Conservation (phyloP, 2,797 vertebrate genomes). For the Semaprochilodus insignis region DNA sequence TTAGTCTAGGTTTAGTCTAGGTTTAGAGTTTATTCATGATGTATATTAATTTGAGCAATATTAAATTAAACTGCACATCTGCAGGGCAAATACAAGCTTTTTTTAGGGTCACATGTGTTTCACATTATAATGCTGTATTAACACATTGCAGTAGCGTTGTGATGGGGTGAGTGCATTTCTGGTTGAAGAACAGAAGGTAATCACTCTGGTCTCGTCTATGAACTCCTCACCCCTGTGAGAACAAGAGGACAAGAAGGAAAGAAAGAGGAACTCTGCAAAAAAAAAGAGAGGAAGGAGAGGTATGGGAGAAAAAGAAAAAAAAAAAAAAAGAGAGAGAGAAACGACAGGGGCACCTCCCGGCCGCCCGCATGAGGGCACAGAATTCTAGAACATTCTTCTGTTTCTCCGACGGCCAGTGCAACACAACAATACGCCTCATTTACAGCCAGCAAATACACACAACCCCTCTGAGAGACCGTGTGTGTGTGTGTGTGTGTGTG, state of each 20-base stretch:
- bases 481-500: conserved; percentile 44
- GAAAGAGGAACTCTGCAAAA: background rate
- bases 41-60: too few relatives aligned
- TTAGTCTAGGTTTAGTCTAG: too few relatives aligned
- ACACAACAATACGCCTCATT: conserved; percentile 80
- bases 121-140: too few relatives aligned
- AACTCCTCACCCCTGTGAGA: conserved; percentile 54
- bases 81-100: too few relatives aligned
- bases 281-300: background rate
- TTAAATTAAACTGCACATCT: too few relatives aligned
- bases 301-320: conserved; percentile 31
- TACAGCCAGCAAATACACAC: conserved; percentile 63
- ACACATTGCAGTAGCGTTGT: too few relatives aligned
- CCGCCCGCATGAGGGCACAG: conserved; percentile 67
- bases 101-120: too few relatives aligned
- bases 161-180: background rate
- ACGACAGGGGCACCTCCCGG: conserved; percentile 47
- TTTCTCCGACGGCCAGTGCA: conserved; percentile 62
- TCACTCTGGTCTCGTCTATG: background rate
- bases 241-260: conserved; percentile 33
- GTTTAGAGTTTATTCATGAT: too few relatives aligned
- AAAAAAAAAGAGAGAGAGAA: conserved; percentile 7
- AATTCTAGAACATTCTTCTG: conserved; percentile 67
- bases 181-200: conserved; percentile 2
- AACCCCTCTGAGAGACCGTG: conserved; percentile 1